Percentiles rank a stretch among this genome's conserved stretches.
phyloP scores from a whole-genome alignment of 2,888 invertebrate genomes.

The Taenaris catops region DNA sequence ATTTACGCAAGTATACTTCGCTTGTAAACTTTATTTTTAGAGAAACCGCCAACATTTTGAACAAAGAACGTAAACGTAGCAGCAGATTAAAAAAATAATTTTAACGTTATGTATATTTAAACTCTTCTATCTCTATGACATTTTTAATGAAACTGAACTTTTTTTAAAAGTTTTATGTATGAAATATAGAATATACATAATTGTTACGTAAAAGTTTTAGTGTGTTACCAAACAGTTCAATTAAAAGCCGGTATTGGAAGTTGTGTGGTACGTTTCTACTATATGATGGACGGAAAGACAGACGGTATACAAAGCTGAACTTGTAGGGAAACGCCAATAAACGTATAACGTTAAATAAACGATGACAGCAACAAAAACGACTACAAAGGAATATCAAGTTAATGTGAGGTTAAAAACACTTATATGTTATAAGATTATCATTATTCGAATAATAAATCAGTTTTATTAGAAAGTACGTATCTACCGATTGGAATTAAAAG shows the following conservation, averaged over 20 bases:
- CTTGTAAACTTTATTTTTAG: constrained; percentile 29
- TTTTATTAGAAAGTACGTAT: neutral
- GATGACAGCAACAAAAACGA: constrained; percentile 5
- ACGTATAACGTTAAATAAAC: constrained; percentile 12
- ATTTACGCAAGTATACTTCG: constrained; percentile 51
- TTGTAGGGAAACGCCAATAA: constrained; percentile 19
- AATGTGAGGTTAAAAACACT: constrained; percentile 1
- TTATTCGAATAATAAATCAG: constrained; percentile 6
- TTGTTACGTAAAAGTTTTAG: too few species aligned
- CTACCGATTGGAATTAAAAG: constrained; percentile 13
- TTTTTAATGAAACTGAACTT: neutral
- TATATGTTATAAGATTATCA: too few species aligned
- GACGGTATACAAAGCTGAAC: constrained; percentile 26
- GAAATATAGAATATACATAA: neutral
- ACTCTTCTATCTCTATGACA: neutral
- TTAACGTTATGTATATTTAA: too few species aligned
- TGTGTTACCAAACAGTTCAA: too few species aligned
- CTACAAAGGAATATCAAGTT: too few species aligned
- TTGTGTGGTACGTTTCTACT: constrained; percentile 15
- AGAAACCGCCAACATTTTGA: constrained; percentile 18
- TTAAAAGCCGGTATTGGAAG: constrained; percentile 8
- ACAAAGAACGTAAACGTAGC: constrained; percentile 10
- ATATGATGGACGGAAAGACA: constrained; percentile 26
- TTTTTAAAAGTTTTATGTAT: neutral
- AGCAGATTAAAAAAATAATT: constrained; percentile 7